A percentile compares a stretch with the other conserved stretches of the same genome.
These are phyloP conservation scores for Nowickia ferox DNA, from an alignment of 2,888 invertebrate genomes.

Conservation along the genomic window DNA sequence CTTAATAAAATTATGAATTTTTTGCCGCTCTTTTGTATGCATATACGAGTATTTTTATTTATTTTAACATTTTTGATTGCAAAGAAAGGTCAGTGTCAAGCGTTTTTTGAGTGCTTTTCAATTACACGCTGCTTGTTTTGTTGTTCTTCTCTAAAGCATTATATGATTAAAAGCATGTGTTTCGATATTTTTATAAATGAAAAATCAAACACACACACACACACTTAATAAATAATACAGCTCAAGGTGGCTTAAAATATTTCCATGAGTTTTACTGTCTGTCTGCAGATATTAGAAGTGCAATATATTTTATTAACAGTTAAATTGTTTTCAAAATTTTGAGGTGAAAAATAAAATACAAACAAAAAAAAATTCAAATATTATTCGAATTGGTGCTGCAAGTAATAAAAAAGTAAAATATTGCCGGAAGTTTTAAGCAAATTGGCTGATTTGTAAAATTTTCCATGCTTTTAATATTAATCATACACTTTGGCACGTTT, in stretches of 20 bases:
- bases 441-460: too few relatives aligned
- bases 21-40: background rate
- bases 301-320: background rate
- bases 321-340: constrained; percentile 18
- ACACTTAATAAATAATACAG: constrained; percentile 1
- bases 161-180: constrained; percentile 67
- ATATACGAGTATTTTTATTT: constrained; percentile 17
- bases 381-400: background rate
- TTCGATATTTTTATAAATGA: constrained; percentile 65
- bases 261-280: constrained; percentile 36
- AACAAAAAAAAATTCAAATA: background rate
- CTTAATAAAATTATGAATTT: background rate
- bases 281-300: constrained; percentile 20
- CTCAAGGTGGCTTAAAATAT: constrained; percentile 37
- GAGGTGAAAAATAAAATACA: background rate
- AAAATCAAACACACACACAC: constrained; percentile 3
- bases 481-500: too few relatives aligned
- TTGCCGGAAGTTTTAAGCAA: background rate
- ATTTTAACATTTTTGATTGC: constrained; percentile 32
- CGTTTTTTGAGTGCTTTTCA: constrained; percentile 33
- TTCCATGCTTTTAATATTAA: too few relatives aligned
- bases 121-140: background rate
- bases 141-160: background rate
- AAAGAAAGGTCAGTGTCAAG: constrained; percentile 66
- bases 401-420: background rate